These are phyloP conservation scores for Catocala sponsa DNA, from an alignment of 2,888 invertebrate genomes.

Conservation along the genomic window DNA sequence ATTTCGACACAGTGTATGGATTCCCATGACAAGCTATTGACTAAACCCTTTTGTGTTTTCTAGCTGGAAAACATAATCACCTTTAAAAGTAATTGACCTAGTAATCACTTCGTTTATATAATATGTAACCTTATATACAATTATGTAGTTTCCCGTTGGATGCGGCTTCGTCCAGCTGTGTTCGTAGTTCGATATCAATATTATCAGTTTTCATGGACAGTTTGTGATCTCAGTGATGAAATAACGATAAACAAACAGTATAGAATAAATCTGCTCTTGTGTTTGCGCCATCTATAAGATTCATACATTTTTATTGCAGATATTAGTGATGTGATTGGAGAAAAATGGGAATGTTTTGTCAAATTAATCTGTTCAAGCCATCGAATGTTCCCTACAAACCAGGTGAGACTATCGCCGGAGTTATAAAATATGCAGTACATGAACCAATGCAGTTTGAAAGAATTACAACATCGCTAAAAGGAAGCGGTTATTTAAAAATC, in stretches of 20 bases:
- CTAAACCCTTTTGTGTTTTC: not conserved
- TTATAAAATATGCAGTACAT: constrained; percentile 58
- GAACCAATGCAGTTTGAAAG: constrained; percentile 53
- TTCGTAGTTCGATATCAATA: too few species aligned
- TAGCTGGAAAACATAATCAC: not conserved
- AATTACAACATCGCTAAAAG: constrained; percentile 55
- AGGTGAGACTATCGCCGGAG: constrained; percentile 56
- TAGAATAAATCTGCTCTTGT: not conserved
- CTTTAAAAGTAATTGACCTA: not conserved
- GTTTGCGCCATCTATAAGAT: not conserved
- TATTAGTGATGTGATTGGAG: not conserved
- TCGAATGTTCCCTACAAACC: constrained; percentile 51
- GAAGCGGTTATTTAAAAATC: constrained; percentile 37
- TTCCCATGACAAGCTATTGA: too few species aligned
- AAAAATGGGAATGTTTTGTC: constrained; percentile 61
- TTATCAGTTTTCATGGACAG: too few species aligned
- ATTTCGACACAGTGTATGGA: not conserved
- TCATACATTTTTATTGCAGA: too few species aligned
- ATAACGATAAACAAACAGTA: not conserved
- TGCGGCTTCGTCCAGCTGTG: too few species aligned
- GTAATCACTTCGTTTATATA: too few species aligned
- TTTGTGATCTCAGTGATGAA: too few species aligned
- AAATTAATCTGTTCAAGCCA: constrained; percentile 56
- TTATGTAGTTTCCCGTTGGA: too few species aligned
- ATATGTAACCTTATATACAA: too few species aligned